These are phyloP conservation scores for Neoascia interrupta DNA, from an alignment of 2,888 invertebrate species.

Conservation along the genomic window DNA sequence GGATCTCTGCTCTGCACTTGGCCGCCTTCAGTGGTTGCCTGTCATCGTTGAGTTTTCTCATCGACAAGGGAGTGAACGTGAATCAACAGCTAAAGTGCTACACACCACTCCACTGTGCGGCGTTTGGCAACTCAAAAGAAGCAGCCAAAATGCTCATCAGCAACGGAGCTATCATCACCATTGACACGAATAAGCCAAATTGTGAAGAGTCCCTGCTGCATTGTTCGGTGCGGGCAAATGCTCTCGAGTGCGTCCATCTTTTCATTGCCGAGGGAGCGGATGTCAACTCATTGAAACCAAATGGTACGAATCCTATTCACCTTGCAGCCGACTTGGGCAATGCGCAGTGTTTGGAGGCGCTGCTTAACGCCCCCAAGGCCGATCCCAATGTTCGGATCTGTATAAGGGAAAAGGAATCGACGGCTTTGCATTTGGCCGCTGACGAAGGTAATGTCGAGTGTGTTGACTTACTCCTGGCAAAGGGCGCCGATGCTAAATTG, in stretches of 20 bases:
- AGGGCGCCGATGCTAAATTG: constrained; percentile 87
- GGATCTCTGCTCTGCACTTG: constrained; percentile 87
- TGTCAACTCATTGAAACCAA: constrained; percentile 87
- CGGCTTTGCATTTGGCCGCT: constrained; percentile 91
- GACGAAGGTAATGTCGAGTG: constrained; percentile 93
- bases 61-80: constrained; percentile 85
- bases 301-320: constrained; percentile 90
- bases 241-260: constrained; percentile 88
- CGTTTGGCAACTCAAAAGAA: constrained; percentile 91
- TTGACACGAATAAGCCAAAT: constrained; percentile 84
- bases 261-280: constrained; percentile 88
- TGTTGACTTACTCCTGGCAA: constrained; percentile 86
- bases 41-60: constrained; percentile 85
- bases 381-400: constrained; percentile 86
- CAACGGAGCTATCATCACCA: constrained; percentile 85
- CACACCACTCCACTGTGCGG: constrained; percentile 93
- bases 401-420: constrained; percentile 87
- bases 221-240: constrained; percentile 91
- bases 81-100: constrained; percentile 86
- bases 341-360: constrained; percentile 86
- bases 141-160: constrained; percentile 89
- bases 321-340: constrained; percentile 90
- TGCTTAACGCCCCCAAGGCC: constrained; percentile 86
- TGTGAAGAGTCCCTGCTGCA: constrained; percentile 90
- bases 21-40: constrained; percentile 89